Evolutionary conservation across 1,140 invertebrate genomes (phyloP).

Genomic region (Hypsibius dujardini): DNA sequence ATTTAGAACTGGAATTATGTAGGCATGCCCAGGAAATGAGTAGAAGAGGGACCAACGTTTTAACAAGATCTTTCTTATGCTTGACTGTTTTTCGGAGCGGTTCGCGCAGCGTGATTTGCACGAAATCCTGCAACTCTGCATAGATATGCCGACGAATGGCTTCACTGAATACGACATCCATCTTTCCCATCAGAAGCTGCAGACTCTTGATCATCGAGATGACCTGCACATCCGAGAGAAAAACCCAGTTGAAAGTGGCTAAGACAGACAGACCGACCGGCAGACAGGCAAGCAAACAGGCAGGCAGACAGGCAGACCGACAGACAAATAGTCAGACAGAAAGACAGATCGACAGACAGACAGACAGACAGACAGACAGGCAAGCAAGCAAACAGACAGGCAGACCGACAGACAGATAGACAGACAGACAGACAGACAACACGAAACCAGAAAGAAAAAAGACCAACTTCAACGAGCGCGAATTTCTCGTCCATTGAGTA

Average conservation of each 20-base stretch:
- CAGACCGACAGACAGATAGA: too few species aligned
- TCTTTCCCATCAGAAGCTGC: conserved; percentile 86
- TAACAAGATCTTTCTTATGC: conserved; percentile 89
- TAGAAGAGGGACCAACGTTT: conserved; percentile 43
- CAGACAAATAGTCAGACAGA: too few species aligned
- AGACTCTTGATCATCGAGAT: conserved; percentile 99
- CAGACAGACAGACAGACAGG: too few species aligned
- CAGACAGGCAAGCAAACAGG: too few species aligned
- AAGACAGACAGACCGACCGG: too few species aligned
- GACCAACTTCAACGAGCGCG: conserved; percentile 73
- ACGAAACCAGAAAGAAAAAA: too few species aligned
- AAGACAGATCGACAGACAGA: too few species aligned
- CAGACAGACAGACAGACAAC: too few species aligned
- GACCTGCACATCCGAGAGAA: conserved; percentile 28
- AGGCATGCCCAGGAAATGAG: too few species aligned
- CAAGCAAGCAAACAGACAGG: too few species aligned
- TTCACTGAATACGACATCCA: conserved; percentile 93
- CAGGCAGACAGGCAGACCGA: too few species aligned
- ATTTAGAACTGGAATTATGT: not conserved
- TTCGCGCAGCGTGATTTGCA: conserved; percentile 71
- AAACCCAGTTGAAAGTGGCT: too few species aligned
- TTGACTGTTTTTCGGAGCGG: conserved; percentile 89
- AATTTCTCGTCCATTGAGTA: conserved; percentile 95
- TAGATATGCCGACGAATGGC: conserved; percentile 86
- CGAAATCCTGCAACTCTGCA: conserved; percentile 90